phyloP scores from a whole-genome alignment of 2,113 vertebrate genomes.

The Poeciliopsis turrubarensis region DNA sequence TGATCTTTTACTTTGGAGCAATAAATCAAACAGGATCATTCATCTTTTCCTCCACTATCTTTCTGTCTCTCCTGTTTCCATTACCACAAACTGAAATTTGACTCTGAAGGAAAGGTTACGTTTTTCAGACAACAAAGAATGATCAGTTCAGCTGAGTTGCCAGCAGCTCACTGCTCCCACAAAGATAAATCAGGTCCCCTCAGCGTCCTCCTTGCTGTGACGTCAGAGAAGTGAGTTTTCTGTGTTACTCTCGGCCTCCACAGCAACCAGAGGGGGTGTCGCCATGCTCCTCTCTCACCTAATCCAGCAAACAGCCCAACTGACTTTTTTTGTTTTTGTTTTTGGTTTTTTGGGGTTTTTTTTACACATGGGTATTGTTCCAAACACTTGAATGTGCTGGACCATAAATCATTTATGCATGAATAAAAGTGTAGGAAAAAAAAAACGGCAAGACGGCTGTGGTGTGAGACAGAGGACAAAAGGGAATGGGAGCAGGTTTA shows the following conservation, averaged over 20 bases:
- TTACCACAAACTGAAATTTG: constrained; percentile 12
- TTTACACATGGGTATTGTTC: constrained; percentile 70
- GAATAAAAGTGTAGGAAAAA: constrained; percentile 52
- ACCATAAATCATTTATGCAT: constrained; percentile 75
- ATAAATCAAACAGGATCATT: background rate
- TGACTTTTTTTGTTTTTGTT: background rate
- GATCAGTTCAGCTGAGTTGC: constrained; percentile 42
- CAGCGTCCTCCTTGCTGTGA: constrained; percentile 54
- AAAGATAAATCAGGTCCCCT: constrained; percentile 72
- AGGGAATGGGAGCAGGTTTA: constrained; percentile 52
- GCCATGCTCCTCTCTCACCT: constrained; percentile 66
- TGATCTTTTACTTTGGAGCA: background rate
- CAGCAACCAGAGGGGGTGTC: constrained; percentile 67
- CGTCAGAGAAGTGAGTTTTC: constrained; percentile 75
- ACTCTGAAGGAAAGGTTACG: constrained; percentile 26
- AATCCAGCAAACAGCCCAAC: constrained; percentile 56
- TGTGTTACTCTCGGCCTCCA: constrained; percentile 64
- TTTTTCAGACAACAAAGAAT: constrained; percentile 43
- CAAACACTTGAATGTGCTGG: constrained; percentile 77
- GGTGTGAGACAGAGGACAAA: constrained; percentile 46
- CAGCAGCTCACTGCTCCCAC: constrained; percentile 54
- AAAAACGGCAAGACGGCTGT: constrained; percentile 57
- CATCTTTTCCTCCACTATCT: background rate
- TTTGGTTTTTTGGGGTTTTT: no score
- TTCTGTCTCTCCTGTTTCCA: background rate